phyloP scores from a whole-genome alignment of 1,140 invertebrate species.

The Steinernema feltiae region DNA sequence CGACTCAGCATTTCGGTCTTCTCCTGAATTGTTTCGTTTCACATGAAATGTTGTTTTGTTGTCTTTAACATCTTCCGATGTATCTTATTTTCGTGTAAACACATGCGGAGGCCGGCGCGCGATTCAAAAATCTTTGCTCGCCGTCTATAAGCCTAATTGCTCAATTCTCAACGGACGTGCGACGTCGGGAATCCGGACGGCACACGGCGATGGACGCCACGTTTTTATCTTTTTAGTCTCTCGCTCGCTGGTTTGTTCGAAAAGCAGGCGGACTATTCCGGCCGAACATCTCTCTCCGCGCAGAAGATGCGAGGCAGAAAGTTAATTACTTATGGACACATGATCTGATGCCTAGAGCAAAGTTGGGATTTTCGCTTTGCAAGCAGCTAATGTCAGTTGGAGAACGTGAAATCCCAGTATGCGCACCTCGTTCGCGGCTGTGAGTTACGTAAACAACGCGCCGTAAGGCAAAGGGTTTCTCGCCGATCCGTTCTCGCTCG shows the following conservation, averaged over 20 bases:
- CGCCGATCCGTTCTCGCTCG: too few relatives aligned
- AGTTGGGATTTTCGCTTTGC: not conserved
- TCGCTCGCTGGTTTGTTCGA: not conserved
- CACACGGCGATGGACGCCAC: constrained; percentile 7
- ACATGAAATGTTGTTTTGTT: not conserved
- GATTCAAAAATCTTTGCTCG: not conserved
- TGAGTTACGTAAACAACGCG: not conserved
- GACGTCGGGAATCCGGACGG: not conserved
- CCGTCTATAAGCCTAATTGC: constrained; percentile 8
- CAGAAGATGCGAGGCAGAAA: not conserved
- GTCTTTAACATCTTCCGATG: not conserved
- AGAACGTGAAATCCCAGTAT: not conserved
- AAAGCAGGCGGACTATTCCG: not conserved
- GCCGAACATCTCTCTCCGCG: not conserved
- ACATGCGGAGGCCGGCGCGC: not conserved
- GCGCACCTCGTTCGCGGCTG: too few relatives aligned
- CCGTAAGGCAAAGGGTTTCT: too few relatives aligned
- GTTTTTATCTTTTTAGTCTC: constrained; percentile 2
- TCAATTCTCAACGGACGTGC: constrained; percentile 4
- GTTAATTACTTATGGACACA: constrained; percentile 9
- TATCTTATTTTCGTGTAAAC: constrained; percentile 3
- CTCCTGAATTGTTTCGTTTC: constrained; percentile 21
- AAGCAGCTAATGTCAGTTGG: not conserved
- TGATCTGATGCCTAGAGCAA: not conserved
- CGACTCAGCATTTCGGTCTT: constrained; percentile 32